Base-by-base conservation (phyloP, 2,888 invertebrate species). In the Creontiades dilutus region DNA sequence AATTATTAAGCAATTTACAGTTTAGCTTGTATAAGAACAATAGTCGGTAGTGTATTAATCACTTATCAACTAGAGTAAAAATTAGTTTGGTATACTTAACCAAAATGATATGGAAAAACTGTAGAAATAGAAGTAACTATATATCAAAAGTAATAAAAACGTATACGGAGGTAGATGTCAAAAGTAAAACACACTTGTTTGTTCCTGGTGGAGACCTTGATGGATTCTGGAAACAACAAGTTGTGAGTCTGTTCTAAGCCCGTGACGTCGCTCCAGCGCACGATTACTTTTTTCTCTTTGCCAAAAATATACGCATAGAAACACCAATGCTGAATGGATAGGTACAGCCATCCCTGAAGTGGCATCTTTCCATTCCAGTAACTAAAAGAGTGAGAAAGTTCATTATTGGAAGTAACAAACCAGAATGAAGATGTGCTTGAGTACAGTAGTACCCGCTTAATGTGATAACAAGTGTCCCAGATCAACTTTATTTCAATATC, bases 301-400 rank as follows among this genome's bases (percentile, higher is more conserved):
- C 99, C 98, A 93, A 99, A 95, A 93, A 99, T 96, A 93, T 97
- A 98, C 0, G 99, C 97, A 93, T 99, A 97, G 94, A 99, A 99
- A 93, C 98, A 98, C 93, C 99, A 95, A 93, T 98, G 98, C 93
- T 98, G 98, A 55, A 99, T 96, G 27, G 99, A 98, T n/a, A 99
- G 95, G 93, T 99, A 99, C 93, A 99, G 94, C 96, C 98, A 98
- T 52, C 99, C 99, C 94, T 99, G 99, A n/a, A 97, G 94, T 0
- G 99, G 99, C 92, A 99, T 94, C 93, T 96, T 96, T 55, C 97
- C 96, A 93, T 98, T 98, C 96, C 98, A 97, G 93, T 97, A 98
- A 48, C 91, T 91, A 48, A 27, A n/a, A 55, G 57, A 46, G 47
- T 19, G 13, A 23, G 23, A 23, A 48, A 48, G n/a, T n/a, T n/a